These are phyloP conservation scores for Colletes gigas DNA, from an alignment of 1,140 invertebrate genomes.

Conservation along the genomic window DNA sequence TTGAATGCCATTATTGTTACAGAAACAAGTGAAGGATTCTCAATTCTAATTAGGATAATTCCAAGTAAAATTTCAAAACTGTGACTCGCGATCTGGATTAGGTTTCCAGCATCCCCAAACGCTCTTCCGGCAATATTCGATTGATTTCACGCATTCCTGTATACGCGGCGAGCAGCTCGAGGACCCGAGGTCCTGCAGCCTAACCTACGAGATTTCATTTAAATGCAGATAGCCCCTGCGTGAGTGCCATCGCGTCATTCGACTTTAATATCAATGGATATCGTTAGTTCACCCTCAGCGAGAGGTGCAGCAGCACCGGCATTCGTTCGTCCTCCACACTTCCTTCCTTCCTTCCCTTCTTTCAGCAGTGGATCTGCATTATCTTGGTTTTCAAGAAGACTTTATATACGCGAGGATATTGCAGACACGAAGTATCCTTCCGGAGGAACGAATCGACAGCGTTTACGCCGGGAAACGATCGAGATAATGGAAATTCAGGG, in stretches of 20 bases:
- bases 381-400: constrained; percentile 35
- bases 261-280: constrained; percentile 70
- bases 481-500: constrained; percentile 15
- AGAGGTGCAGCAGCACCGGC: background rate
- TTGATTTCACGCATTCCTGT: constrained; percentile 31
- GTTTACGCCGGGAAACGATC: constrained; percentile 30
- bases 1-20: too few relatives aligned
- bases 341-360: constrained; percentile 19
- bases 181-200: background rate
- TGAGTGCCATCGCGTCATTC: constrained; percentile 56
- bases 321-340: background rate
- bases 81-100: too few relatives aligned
- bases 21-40: too few relatives aligned
- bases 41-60: too few relatives aligned
- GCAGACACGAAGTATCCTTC: constrained; percentile 38
- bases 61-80: too few relatives aligned
- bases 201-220: constrained; percentile 65
- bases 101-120: background rate
- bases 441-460: constrained; percentile 25
- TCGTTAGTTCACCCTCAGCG: constrained; percentile 58
- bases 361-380: constrained; percentile 38
- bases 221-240: constrained; percentile 67
- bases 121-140: background rate
- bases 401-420: constrained; percentile 51
- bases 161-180: constrained; percentile 41